These are phyloP conservation scores for Solea solea DNA, from an alignment of 2,113 vertebrate species.

Conservation along the genomic window DNA sequence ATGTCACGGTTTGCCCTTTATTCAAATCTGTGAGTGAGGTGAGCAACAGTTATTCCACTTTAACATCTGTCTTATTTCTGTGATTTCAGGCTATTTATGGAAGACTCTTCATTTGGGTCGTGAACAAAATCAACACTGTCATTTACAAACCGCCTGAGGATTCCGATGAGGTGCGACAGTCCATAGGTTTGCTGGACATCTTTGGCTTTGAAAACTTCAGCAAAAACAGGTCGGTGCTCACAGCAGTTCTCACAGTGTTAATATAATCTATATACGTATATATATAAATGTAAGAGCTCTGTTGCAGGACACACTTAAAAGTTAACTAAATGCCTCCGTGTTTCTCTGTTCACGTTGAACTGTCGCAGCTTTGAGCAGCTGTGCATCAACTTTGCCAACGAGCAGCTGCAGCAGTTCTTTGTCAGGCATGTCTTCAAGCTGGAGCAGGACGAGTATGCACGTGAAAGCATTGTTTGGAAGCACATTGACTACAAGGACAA, in stretches of 20 bases:
- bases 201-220: constrained; percentile 98
- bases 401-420: constrained; percentile 98
- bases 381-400: constrained; percentile 98
- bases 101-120: constrained; percentile 93
- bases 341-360: constrained; percentile 52
- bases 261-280: no score
- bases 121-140: constrained; percentile 91
- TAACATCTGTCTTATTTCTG: background rate
- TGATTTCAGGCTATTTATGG: constrained; percentile 90
- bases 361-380: constrained; percentile 93
- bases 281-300: background rate
- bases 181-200: constrained; percentile 95
- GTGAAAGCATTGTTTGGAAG: constrained; percentile 88
- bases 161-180: constrained; percentile 65
- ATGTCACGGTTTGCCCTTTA: no score
- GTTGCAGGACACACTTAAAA: background rate
- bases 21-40: no score
- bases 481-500: constrained; percentile 91
- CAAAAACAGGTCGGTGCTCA: constrained; percentile 88
- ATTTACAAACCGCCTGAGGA: constrained; percentile 85
- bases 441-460: constrained; percentile 92
- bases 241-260: background rate
- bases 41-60: no score
- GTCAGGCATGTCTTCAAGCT: constrained; percentile 91
- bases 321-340: background rate